Base-by-base conservation (phyloP, 2,113 vertebrate genomes). In the Sus scrofa region DNA sequence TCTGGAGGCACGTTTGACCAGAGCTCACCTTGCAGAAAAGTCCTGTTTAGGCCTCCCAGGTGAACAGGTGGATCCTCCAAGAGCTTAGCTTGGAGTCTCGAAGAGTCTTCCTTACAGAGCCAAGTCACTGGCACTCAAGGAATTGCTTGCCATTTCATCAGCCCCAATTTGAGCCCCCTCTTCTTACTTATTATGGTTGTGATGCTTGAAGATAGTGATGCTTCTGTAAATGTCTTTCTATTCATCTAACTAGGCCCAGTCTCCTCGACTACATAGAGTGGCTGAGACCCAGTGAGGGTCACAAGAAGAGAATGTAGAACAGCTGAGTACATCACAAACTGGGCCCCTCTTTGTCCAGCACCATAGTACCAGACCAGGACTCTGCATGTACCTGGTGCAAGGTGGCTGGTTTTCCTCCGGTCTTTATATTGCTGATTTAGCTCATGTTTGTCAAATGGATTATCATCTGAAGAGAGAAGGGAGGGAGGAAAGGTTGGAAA, bases 111-210 rank as follows among this genome's bases (percentile, higher is more conserved):
- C 73, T 15, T 27, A n/a, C 6, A 19, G 7, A 65, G 86, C 56
- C 54, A 37, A 34, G 50, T 30, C 50, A 1, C 58, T 30, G 37
- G n/a, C 14, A 27, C 26, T 50, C 11, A 5, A 12, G 65, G 60
- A 37, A 65, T 8, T 39, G 15, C 30, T 78, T 30, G 85, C 27
- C 12, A 22, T 39, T 63, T 63, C 60, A 1, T 7, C 26, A n/a
- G 39, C 8, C n/a, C 65, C 20, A 15, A 12, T 56, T 39, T 3
- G 52, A 39, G 30, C 62, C 15, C 15, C 11, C 26, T 44, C 0
- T 30, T 60, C 52, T 24, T 19, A 52, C 13, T 5, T 19, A 3
- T 1, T 39, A 0, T 27, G 12, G 54, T 37, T 15, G 0, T 11
- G 63, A 30, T 27, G 37, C 13, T 12, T 2, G 63, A 71, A 54